Base-by-base conservation (phyloP, 2,888 invertebrate genomes). In the Tinea pellionella region DNA sequence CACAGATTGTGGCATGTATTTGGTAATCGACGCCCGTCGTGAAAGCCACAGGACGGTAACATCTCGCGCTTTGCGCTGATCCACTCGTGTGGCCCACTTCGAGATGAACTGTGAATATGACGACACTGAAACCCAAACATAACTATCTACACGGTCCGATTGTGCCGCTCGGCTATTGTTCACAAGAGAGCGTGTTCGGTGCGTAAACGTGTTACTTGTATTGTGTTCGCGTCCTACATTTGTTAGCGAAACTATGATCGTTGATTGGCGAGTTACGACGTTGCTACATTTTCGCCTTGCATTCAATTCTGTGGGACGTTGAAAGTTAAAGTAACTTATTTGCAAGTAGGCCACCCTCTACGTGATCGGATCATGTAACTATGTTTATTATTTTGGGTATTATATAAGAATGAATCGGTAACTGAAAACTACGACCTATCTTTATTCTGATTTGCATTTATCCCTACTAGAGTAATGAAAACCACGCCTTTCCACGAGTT, bases 1-100 rank as follows among this genome's bases (percentile, higher is more conserved):
- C 86, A 86, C 84, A 87, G 83, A 83, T 86, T 85, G 86, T 85
- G 85, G 83, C 81, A 79, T 77, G 79, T 78, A 83, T 87, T 87
- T 86, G 84, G 86, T 85, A 86, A 87, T 86, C 84, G 79, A 80
- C 41, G 18, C 8, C 19, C 59, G 42, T 77, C 83, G 85, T 84
- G 85, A 87, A 87, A 86, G 86, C 85, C 79, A 71, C 80, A 82
- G 81, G 84, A 81, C 81, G 75, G 80, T 71, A 72, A 64, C 64
- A 77, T 77, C 79, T 84, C 79, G 75, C 76, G 76, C 73, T 80
- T 80, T 80, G 80, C 32, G 32, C 57, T 57, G 32, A 57, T 57
- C 57, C 32, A 57, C 24, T 53, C 57, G n/a, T 15, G 71, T 75
- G 82, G 78, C 79, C 83, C 74, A 84, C 82, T 80, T 81, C 64